Base-by-base conservation (phyloP, 1,140 invertebrate genomes). In the Magallana ariakensis region DNA sequence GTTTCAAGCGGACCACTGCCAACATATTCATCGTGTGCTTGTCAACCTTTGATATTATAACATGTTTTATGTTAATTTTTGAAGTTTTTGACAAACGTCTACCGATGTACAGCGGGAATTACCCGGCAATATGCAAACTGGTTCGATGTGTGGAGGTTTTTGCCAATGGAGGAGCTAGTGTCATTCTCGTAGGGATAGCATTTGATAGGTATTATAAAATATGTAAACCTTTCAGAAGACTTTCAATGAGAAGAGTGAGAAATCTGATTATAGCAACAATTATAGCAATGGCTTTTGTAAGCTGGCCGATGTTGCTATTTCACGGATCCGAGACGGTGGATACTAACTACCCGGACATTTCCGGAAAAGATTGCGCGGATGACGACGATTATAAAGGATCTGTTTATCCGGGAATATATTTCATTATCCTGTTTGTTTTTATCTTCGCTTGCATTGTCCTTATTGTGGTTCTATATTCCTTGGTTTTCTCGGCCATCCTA, bases 141-240 rank as follows among this genome's bases (percentile, higher is more conserved):
- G 60, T 80, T 4, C 56, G 88, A 56, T 54, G 55, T 70, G 22
- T 85, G 16, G 85, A 85, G 22, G 58, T 82, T 22, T 70, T 85
- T 22, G 53, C 75, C 2, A 85, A 84, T 60, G 75, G 70, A 7
- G 82, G 82, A 3, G 84, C 85, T 5, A 82, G 57, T 85, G n/a
- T 80, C 22, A 46, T 87, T 26, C 53, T 89, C 6, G 33, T 89
- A 26, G 84, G 88, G 54, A 89, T 89, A 82, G 85, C 88, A 11
- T 83, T 89, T 56, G 88, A 89, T 22, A 66, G 88, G 15, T 89
- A 89, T 54, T 87, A 87, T 58, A 89, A 89, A 54, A 80, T 87
- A n/a, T 89, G 88, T 70, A 84, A 86, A 66, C 88, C 88, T 0
- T 60, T 89, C 33, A 86, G 66, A 26, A 19, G 56, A 13, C 84